phyloP scores from a whole-genome alignment of 2,888 invertebrate genomes.

The Anthophora plumipes region DNA sequence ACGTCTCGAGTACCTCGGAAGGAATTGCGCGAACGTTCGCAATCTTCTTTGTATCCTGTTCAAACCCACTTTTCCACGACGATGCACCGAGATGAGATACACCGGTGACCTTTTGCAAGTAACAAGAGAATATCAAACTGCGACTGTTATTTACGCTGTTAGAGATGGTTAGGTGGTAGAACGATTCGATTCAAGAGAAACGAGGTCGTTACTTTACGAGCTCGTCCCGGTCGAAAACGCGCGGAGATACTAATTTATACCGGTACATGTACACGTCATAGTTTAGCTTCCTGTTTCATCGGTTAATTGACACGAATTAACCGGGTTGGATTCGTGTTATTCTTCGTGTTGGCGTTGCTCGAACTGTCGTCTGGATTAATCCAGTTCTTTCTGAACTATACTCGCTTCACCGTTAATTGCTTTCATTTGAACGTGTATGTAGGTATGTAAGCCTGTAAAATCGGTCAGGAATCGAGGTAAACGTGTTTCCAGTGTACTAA shows the following conservation, averaged over 20 bases:
- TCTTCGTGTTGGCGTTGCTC: not conserved
- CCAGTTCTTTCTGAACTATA: slow-evolving; percentile 29
- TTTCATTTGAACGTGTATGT: slow-evolving; percentile 3
- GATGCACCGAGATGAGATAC: too few species aligned
- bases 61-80: too few species aligned
- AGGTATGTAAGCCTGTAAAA: too few species aligned
- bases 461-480: too few species aligned
- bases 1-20: too few species aligned
- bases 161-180: too few species aligned
- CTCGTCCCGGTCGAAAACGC: slow-evolving; percentile 7
- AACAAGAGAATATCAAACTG: not conserved
- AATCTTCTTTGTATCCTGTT: not conserved
- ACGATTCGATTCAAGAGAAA: too few species aligned
- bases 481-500: too few species aligned
- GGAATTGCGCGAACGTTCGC: not conserved
- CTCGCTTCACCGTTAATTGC: slow-evolving; percentile 28
- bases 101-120: too few species aligned
- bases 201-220: slow-evolving; percentile 11
- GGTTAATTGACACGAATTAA: slow-evolving; percentile 41
- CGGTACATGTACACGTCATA: not conserved
- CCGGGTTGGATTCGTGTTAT: not conserved
- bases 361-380: slow-evolving; percentile 27
- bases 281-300: not conserved
- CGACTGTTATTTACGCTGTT: slow-evolving; percentile 16
- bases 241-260: slow-evolving; percentile 22